Conservation (phyloP, 2,797 vertebrate genomes). For the Rhinoraja longicauda region DNA sequence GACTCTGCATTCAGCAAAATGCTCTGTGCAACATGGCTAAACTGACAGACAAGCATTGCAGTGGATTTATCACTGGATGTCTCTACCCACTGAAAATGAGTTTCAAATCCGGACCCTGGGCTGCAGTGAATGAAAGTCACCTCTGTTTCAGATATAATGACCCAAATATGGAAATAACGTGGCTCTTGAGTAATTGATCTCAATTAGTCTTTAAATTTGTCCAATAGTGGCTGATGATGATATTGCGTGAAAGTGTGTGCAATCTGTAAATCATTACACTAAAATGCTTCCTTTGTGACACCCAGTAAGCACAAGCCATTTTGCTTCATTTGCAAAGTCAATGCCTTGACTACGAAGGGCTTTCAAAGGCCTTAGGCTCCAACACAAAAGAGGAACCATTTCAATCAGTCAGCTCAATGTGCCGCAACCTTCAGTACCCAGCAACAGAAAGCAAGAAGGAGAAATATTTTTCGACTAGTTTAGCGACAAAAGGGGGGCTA, state of each 20-base stretch:
- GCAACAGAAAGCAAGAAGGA: too few relatives aligned
- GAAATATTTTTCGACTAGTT: too few relatives aligned
- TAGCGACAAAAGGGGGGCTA: background rate
- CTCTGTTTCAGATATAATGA: background rate
- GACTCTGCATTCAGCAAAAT: too few relatives aligned
- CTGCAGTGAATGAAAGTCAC: background rate
- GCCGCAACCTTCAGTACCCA: background rate
- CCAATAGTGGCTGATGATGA: background rate
- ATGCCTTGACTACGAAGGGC: background rate
- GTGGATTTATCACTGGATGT: background rate
- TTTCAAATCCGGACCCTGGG: background rate
- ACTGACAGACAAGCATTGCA: background rate
- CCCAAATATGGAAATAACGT: background rate
- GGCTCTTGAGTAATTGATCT: background rate
- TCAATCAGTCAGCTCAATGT: background rate
- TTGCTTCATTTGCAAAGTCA: background rate
- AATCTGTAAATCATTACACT: background rate
- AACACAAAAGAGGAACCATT: background rate
- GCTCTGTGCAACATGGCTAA: background rate
- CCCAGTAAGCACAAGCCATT: background rate
- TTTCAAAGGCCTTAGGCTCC: background rate
- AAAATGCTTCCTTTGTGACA: background rate
- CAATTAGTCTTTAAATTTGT: background rate
- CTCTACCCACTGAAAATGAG: background rate
- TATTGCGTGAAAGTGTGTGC: background rate